phyloP scores from a whole-genome alignment of 1,140 invertebrate species.

The Hetaerina americana region DNA sequence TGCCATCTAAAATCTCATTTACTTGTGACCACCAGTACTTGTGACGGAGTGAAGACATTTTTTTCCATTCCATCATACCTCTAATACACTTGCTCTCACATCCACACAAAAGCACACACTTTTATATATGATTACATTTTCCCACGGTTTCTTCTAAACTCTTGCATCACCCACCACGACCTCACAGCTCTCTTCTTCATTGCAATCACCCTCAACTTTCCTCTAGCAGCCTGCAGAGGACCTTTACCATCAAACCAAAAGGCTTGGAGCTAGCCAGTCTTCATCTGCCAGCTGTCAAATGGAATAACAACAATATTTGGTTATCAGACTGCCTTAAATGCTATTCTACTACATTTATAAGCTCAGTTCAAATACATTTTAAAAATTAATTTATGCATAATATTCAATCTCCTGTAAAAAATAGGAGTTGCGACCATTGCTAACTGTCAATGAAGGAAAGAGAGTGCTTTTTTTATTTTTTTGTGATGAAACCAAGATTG shows the following conservation, averaged over 20 bases:
- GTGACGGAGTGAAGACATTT: background rate
- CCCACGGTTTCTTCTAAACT: background rate
- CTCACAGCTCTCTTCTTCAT: background rate
- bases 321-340: background rate
- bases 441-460: no score
- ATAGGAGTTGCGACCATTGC: no score
- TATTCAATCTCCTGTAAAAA: no score
- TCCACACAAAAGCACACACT: background rate
- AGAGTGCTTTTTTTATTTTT: no score
- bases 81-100: no score
- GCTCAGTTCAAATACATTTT: no score
- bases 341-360: background rate
- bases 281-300: slow-evolving; percentile 62
- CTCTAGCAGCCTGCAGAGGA: background rate
- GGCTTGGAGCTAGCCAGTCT: slow-evolving; percentile 67
- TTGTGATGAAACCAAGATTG: no score
- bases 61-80: background rate
- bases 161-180: background rate
- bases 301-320: slow-evolving; percentile 26
- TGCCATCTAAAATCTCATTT: background rate
- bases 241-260: slow-evolving; percentile 49
- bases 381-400: no score
- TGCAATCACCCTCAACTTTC: background rate
- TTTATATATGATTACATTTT: slow-evolving; percentile 1
- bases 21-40: background rate